Percentiles rank a stretch among this genome's conserved stretches.
These are phyloP conservation scores for Netelia melanura DNA, from an alignment of 2,888 invertebrate species.

Conservation along the genomic window DNA sequence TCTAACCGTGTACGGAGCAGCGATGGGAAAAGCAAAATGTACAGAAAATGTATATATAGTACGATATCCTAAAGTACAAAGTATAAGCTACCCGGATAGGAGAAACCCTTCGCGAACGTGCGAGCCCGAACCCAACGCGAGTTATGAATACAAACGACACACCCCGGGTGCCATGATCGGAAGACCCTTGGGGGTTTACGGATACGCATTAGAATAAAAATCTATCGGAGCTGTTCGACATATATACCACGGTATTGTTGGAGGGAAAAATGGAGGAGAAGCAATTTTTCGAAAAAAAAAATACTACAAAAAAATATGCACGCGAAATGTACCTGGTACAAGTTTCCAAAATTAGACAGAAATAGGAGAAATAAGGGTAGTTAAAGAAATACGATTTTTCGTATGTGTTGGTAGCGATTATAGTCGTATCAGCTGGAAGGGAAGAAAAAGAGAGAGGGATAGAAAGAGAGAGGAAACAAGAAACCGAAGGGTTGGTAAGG, in stretches of 20 bases:
- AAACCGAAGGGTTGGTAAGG: conserved; percentile 61
- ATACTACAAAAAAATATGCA: conserved; percentile 17
- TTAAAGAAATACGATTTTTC: too few species aligned
- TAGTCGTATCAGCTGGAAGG: conserved; percentile 3
- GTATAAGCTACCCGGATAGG: conserved; percentile 2
- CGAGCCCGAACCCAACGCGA: conserved; percentile 37
- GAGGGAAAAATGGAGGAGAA: conserved; percentile 14
- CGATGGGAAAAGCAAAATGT: conserved; percentile 30
- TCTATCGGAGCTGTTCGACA: conserved; percentile 12
- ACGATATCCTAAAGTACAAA: conserved; percentile 11
- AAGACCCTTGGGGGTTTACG: conserved; percentile 41
- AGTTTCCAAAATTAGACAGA: conserved; percentile 26
- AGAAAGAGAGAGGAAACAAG: conserved; percentile 7
- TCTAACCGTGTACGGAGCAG: conserved; percentile 15
- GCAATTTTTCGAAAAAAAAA: conserved; percentile 13
- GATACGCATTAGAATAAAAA: conserved; percentile 21
- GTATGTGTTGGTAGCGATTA: too few species aligned
- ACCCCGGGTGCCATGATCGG: conserved; percentile 13
- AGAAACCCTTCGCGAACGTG: conserved; percentile 38
- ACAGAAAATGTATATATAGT: conserved; percentile 8
- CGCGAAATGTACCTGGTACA: conserved; percentile 30
- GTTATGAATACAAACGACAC: conserved; percentile 63
- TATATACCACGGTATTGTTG: neutral
- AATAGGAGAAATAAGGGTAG: conserved; percentile 30
- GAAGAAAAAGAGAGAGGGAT: neutral